These are phyloP conservation scores for Paradoxurus hermaphroditus DNA, from an alignment of 2,113 vertebrate species.

Conservation along the genomic window DNA sequence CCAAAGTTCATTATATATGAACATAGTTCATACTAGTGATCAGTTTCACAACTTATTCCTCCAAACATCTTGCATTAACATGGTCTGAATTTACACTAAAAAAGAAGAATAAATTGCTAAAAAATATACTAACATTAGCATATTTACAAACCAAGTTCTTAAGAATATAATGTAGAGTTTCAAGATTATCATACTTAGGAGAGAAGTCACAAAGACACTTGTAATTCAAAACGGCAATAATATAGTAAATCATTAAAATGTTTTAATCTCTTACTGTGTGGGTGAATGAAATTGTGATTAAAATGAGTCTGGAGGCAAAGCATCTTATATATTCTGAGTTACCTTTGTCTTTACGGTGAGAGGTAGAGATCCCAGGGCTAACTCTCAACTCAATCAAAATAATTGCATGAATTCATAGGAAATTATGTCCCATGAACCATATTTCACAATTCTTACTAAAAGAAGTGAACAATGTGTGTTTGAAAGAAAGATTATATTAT, in stretches of 20 bases:
- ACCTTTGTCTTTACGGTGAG: neutral
- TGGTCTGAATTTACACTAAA: neutral
- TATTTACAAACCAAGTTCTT: neutral
- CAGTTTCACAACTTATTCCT: constrained; percentile 34
- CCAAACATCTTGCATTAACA: neutral
- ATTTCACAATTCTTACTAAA: neutral
- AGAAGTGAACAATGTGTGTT: neutral
- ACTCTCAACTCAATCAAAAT: neutral
- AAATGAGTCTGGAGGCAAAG: neutral
- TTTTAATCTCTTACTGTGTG: neutral
- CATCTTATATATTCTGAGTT: neutral
- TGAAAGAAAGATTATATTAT: neutral
- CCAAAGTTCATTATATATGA: constrained; percentile 2
- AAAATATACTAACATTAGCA: neutral
- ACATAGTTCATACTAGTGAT: neutral
- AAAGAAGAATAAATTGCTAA: constrained; percentile 10
- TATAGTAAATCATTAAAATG: neutral
- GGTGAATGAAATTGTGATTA: neutral
- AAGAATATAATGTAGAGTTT: neutral
- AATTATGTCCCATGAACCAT: neutral
- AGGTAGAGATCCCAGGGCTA: neutral
- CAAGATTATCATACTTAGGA: neutral
- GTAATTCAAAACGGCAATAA: neutral
- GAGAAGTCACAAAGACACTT: neutral
- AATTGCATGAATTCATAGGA: neutral